Conservation (phyloP, 2,888 invertebrate species). For the Minunthozetes semirufus region DNA sequence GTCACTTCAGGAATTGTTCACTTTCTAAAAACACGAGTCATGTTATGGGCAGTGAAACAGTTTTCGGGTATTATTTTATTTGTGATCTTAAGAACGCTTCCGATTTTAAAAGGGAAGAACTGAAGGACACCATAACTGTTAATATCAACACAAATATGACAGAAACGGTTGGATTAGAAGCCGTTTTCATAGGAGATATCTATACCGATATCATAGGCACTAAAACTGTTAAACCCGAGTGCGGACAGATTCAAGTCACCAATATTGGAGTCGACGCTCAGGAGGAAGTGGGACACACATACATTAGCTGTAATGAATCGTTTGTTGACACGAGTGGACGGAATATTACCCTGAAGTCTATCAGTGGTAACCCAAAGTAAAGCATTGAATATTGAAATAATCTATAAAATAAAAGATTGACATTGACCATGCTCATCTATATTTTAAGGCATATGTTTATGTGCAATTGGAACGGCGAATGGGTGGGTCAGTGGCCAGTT, state of each 20-base stretch:
- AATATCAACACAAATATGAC: neutral
- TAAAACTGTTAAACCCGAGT: neutral
- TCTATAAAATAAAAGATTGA: too few species aligned
- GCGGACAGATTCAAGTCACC: neutral
- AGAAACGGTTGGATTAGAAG: neutral
- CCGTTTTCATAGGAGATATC: neutral
- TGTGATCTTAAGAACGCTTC: neutral
- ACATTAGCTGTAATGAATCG: neutral
- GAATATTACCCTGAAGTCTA: neutral
- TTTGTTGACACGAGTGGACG: neutral
- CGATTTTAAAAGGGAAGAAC: neutral
- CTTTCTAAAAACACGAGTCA: too few species aligned
- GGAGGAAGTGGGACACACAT: neutral
- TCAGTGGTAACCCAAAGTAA: neutral
- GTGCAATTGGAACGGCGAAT: conserved; percentile 22
- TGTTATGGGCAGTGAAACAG: too few species aligned
- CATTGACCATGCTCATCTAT: too few species aligned
- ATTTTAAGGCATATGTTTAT: conserved; percentile 26
- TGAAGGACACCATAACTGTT: neutral
- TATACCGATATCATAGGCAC: neutral
- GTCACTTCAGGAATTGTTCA: too few species aligned
- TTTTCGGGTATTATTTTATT: neutral
- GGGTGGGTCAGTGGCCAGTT: conserved; percentile 27
- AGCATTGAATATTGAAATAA: too few species aligned
- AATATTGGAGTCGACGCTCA: neutral